Percentiles rank a stretch among this genome's conserved stretches.
phyloP scores from a whole-genome alignment of 2,888 invertebrate genomes.

The Ophraella communa region DNA sequence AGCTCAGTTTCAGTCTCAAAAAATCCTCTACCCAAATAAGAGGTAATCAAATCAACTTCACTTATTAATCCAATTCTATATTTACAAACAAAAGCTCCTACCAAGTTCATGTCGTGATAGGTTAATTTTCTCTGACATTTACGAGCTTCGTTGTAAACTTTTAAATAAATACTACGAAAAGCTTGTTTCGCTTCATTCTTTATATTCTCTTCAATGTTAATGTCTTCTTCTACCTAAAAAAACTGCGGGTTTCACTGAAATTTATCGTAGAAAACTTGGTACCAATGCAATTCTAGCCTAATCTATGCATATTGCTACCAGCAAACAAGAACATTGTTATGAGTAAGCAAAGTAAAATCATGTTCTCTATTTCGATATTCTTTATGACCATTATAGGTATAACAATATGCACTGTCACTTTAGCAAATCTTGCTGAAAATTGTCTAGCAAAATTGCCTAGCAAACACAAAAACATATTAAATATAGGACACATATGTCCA shows the following conservation, averaged over 20 bases:
- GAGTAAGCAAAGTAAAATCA: no score
- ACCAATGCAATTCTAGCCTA: no score
- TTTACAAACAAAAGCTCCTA: slow-evolving; percentile 39
- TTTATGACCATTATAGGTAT: no score
- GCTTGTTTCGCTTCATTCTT: slow-evolving; percentile 38
- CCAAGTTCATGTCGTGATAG: slow-evolving; percentile 34
- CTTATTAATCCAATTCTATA: slow-evolving; percentile 39
- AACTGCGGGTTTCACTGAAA: background rate
- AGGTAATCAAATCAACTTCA: slow-evolving; percentile 37
- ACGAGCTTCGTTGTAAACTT: slow-evolving; percentile 35
- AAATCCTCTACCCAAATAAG: slow-evolving; percentile 40
- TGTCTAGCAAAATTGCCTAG: no score
- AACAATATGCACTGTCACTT: no score
- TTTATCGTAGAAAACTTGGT: background rate
- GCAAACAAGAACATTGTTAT: no score
- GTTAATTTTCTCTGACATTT: slow-evolving; percentile 35
- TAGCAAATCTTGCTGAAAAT: no score
- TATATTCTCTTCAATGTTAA: slow-evolving; percentile 35
- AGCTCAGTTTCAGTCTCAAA: slow-evolving; percentile 41
- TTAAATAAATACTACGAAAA: slow-evolving; percentile 33
- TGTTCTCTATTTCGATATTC: no score
- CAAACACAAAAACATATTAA: no score
- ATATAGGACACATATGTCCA: no score
- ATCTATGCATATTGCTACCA: no score
- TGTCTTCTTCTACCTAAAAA: slow-evolving; percentile 31